Base-by-base conservation (phyloP, 2,113 vertebrate species). In the Perca fluviatilis region DNA sequence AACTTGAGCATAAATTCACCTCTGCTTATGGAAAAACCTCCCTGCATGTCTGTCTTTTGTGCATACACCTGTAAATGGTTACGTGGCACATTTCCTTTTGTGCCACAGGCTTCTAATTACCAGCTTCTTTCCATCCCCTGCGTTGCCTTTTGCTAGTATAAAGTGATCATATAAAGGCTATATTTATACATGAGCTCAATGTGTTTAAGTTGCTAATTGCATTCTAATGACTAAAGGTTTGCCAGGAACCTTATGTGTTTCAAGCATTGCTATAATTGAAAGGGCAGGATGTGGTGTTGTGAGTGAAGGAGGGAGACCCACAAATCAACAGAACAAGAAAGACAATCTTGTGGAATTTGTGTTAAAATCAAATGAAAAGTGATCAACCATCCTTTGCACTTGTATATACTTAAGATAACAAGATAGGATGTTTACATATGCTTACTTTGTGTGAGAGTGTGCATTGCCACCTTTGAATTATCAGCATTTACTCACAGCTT, bases 221-320 rank as follows among this genome's bases (percentile, higher is more conserved):
- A 68, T 90, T 87, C 57, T 86, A 89, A 88, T 87, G 81, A 91
- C 83, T 80, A 63, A 90, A 88, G 71, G 61, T 88, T 91, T 91
- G 67, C 87, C 81, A 86, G 91, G 85, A 94, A 92, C 6, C 12
- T 27, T 27, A 2, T 51, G 75, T 64, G 74, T 89, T 83, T 79
- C 64, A 58, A 82, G 69, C 74, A 5, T 62, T 54, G 33, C 33
- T 84, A 86, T 84, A 86, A 83, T 79, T 88, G 73, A 88, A 88
- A 75, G 57, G 60, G 64, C 82, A 91, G 87, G 83, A 92, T 86
- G 69, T 71, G 68, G 60, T 61, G 74, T 50, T 74, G 46, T 67
- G 65, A 51, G 65, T 70, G 67, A 71, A 65, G 9, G 8, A 54
- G 74, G 51, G 53, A 74, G 58, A 74, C n/a, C 36, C 21, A 71